phyloP scores from a whole-genome alignment of 2,113 vertebrate species.

The Ceuthmochares aereus region DNA sequence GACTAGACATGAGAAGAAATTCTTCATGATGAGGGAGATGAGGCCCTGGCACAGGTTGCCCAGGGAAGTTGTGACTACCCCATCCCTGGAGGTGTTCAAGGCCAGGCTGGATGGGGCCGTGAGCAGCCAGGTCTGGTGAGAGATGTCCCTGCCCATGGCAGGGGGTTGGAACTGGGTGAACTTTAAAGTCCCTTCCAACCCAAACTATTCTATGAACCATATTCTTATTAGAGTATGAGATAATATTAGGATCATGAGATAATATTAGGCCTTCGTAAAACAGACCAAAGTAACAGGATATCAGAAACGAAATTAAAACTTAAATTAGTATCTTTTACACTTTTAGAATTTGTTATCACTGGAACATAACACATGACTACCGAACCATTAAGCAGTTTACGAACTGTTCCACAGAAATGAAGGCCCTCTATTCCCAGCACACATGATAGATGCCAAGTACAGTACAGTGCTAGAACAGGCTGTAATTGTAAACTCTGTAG shows the following conservation, averaged over 20 bases:
- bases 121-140: too few relatives aligned
- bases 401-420: neutral
- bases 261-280: neutral
- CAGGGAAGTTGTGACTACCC: too few relatives aligned
- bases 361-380: neutral
- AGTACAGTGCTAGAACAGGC: neutral
- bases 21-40: too few relatives aligned
- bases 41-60: too few relatives aligned
- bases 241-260: too few relatives aligned
- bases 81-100: too few relatives aligned
- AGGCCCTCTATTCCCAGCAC: accelerated
- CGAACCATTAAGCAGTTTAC: neutral
- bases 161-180: too few relatives aligned
- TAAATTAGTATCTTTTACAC: neutral
- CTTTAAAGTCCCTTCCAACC: too few relatives aligned
- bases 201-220: neutral
- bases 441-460: neutral
- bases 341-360: neutral
- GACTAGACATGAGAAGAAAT: too few relatives aligned
- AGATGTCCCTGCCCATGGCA: too few relatives aligned
- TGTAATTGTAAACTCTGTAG: neutral
- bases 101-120: too few relatives aligned
- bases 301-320: neutral
- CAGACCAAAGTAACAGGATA: neutral
- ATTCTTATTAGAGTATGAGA: neutral